A percentile compares a stretch with the other conserved stretches of the same genome.
Evolutionary conservation across 2,888 invertebrate genomes (phyloP).

Genomic region (Plebejus anna): DNA sequence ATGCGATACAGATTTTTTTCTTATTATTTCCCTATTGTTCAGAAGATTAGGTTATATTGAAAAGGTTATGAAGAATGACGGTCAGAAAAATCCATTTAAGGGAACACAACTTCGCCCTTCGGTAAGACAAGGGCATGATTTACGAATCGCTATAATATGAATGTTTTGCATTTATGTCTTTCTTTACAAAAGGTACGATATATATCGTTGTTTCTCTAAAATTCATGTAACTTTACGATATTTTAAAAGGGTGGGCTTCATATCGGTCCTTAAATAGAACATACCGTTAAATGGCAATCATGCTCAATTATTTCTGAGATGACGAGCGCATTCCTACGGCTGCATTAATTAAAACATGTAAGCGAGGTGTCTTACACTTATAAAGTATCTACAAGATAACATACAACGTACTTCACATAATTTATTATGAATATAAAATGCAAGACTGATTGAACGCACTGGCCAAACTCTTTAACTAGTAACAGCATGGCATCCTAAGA

Average conservation of each 20-base stretch:
- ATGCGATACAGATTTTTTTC: conserved; percentile 4
- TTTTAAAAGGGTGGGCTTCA: background rate
- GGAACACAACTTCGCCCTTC: background rate
- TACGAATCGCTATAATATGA: background rate
- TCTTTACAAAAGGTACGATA: background rate
- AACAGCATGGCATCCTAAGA: background rate
- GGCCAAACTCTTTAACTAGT: background rate
- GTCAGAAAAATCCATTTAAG: background rate
- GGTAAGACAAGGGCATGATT: background rate
- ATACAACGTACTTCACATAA: background rate
- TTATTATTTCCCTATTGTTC: background rate
- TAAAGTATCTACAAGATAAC: background rate
- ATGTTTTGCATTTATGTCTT: background rate
- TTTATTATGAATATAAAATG: background rate
- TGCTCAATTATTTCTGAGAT: conserved; percentile 13
- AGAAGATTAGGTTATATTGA: background rate
- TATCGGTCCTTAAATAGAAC: conserved; percentile 1
- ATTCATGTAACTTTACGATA: background rate
- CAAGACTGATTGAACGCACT: background rate
- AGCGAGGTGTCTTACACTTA: conserved; percentile 1
- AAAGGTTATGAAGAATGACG: background rate
- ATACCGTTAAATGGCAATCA: conserved; percentile 5
- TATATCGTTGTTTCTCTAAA: background rate
- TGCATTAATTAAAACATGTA: conserved; percentile 10
- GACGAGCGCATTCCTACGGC: conserved; percentile 14